phyloP scores from a whole-genome alignment of 1,140 invertebrate genomes.

The Polyergus mexicanus region DNA sequence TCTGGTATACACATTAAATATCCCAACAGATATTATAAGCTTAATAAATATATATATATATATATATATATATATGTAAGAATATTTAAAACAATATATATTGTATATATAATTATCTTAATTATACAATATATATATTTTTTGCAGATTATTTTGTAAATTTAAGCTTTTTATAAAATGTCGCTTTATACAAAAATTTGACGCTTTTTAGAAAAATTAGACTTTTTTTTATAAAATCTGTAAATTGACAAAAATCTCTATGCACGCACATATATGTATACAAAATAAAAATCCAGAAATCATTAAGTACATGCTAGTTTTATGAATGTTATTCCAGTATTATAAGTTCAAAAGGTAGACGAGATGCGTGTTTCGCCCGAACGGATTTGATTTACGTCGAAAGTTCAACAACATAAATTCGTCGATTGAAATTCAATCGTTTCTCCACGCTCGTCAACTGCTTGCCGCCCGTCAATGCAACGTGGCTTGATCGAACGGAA shows the following conservation, averaged over 20 bases:
- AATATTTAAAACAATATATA: background rate
- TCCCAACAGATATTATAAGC: background rate
- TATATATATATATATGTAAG: too few relatives aligned
- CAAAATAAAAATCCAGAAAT: background rate
- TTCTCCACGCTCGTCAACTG: constrained; percentile 24
- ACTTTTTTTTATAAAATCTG: too few relatives aligned
- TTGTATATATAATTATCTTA: too few relatives aligned
- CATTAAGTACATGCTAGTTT: background rate
- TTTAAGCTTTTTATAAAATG: too few relatives aligned
- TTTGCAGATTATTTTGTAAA: too few relatives aligned
- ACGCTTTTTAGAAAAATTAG: too few relatives aligned
- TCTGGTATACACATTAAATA: background rate
- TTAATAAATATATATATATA: background rate
- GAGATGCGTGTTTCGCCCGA: background rate
- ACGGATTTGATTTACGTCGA: constrained; percentile 10
- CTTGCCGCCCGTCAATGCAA: background rate
- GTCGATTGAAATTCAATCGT: constrained; percentile 53
- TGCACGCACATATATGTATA: background rate
- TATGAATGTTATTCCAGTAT: background rate
- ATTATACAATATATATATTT: too few relatives aligned
- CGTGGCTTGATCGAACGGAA: constrained; percentile 35
- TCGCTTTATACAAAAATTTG: too few relatives aligned
- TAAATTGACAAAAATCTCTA: too few relatives aligned
- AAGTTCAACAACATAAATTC: constrained; percentile 16
- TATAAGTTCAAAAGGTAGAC: constrained; percentile 6